Conservation (phyloP, 2,113 vertebrate genomes). For the Damaliscus lunatus region DNA sequence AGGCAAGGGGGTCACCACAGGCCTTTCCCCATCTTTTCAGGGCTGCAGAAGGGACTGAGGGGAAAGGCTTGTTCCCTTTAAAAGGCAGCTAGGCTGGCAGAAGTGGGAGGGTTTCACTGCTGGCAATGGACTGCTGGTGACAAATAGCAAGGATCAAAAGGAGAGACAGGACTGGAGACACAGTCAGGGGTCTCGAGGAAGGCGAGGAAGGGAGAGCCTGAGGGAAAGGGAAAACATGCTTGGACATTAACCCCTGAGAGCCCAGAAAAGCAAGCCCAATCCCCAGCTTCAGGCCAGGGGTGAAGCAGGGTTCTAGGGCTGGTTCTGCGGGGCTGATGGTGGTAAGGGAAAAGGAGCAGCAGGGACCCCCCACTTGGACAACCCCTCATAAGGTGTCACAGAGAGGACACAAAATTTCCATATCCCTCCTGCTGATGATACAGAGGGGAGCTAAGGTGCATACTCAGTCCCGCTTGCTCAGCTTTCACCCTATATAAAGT, state of each 20-base stretch:
- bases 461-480: background rate
- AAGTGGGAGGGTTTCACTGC: constrained; percentile 39
- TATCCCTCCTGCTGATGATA: background rate
- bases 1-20: background rate
- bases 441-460: background rate
- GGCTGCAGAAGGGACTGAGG: background rate
- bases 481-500: background rate
- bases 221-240: constrained; percentile 34
- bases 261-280: constrained; percentile 40
- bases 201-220: background rate
- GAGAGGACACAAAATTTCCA: background rate
- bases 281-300: background rate
- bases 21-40: constrained; percentile 11
- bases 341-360: background rate
- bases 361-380: background rate
- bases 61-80: constrained; percentile 9
- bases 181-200: background rate
- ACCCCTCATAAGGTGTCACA: background rate
- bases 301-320: background rate
- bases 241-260: constrained; percentile 39
- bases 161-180: background rate
- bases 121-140: background rate
- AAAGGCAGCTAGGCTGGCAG: constrained; percentile 42
- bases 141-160: constrained; percentile 33
- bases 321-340: background rate